Evolutionary conservation across 2,888 invertebrate species (phyloP), one percentile per base, ranked within the genome.

Genomic region (Linnaemya vulpina): DNA sequence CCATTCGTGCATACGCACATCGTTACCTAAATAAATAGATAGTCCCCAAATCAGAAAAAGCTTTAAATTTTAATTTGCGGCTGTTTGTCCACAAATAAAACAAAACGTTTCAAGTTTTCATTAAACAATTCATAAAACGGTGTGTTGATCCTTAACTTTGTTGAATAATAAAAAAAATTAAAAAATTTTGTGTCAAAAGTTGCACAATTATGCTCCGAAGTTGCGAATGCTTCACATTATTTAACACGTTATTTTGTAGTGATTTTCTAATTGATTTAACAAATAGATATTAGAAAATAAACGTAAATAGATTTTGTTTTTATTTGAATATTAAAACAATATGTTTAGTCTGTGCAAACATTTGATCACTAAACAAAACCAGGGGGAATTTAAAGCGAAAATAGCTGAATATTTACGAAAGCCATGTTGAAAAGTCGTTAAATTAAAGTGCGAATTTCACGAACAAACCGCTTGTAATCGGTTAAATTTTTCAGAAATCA

Each of bases 261-360:
- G 70, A 76, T 84, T 84, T 81, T 84, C 81, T 81, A 74, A 85
- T 74, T 77, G 81, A 78, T 74, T 85, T 78, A 58, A 68, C 70
- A 81, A 81, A 81, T 70, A 81, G 49, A 81, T 75, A 74, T 63
- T 77, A 85, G 70, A 85, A 81, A 83, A 83, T 30, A 35, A 60
- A 60, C 51, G 80, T 22, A 67, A 80, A 80, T 60, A 58, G 17
- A 25, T 51, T 65, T 80, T 80, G 65, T 73, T 58, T 30, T 65
- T 73, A 60, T 74, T 67, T 80, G 22, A 53, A 73, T 55, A 17
- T 55, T 15, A 38, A 38, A 73, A 71, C 49, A 65, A 49, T 17
- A 20, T 46, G 11, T n/a, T 60, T 78, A 35, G 38, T 67, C 55
- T 58, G 10, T 58, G 60, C 20, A 74, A 80, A 80, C 51, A 80